Evolutionary conservation across 2,113 vertebrate genomes (phyloP), one percentile per base, ranked within the genome.

Genomic region (Ptilorrhoa leucosticta): DNA sequence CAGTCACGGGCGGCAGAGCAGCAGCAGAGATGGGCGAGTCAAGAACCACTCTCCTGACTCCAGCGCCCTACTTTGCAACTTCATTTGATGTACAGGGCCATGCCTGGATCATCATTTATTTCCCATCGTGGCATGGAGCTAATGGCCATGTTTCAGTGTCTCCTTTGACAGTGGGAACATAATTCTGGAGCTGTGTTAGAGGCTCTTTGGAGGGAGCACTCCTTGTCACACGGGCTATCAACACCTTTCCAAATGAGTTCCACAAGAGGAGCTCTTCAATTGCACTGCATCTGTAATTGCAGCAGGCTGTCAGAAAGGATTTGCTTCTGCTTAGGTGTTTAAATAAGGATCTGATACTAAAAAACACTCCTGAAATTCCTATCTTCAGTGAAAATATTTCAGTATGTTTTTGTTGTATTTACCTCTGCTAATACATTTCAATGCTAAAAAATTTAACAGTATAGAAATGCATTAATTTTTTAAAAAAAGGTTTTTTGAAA

Each of bases 271-370:
- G 72, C 37, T 66, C 69, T 63, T 71, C 94, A 82, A 56, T 64
- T 91, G 65, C 80, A 15, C 87, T 84, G 77, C 70, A 76, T 37
- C 48, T 40, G 20, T 76, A 93, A 93, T 79, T 79, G 57, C 70
- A 90, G 73, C 45, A 56, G 69, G 31, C n/a, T 97, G 92, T 79
- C 90, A 93, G 69, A 69, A 90, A 83, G 61, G 22, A 94, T 94
- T 76, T 93, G 17, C 61, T 79, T 89, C 84, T 61, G 27, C 48
- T 45, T 16, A 19, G 33, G 23, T 53, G 30, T 57, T 47, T 50
- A 87, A 87, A 84, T 61, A 76, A 71, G 14, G 50, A 65, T 15
- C 12, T 61, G 65, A 50, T 57, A 51, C 16, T n/a, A 79, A 83
- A 93, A 91, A 81, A 15, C 37, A 35, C 26, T 39, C 68, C 4